phyloP scores from a whole-genome alignment of 2,113 vertebrate genomes.

The Actenoides hombroni region DNA sequence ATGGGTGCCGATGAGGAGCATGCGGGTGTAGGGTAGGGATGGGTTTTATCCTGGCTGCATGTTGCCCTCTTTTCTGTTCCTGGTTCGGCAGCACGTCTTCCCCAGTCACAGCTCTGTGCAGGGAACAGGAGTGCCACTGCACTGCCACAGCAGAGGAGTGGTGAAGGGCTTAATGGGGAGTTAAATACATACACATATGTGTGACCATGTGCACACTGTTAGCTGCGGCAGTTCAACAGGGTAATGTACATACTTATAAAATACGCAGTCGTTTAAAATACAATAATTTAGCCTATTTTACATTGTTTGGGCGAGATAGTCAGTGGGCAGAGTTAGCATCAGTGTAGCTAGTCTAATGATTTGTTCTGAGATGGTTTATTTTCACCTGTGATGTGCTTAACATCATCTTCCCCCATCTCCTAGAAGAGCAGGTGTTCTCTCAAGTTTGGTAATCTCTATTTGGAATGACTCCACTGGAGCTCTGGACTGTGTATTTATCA shows the following conservation, averaged over 20 bases:
- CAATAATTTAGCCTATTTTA: not conserved
- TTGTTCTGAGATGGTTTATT: not conserved
- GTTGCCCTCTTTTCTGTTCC: not conserved
- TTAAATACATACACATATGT: not conserved
- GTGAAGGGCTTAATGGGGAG: not conserved
- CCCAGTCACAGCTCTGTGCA: not conserved
- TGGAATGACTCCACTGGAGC: not conserved
- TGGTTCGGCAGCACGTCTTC: not conserved
- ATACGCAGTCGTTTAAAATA: not conserved
- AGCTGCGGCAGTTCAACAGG: not conserved
- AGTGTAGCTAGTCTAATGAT: not conserved
- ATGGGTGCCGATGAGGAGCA: not conserved
- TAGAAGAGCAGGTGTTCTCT: not conserved
- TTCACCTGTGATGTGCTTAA: not conserved
- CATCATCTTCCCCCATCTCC: not conserved
- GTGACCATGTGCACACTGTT: not conserved
- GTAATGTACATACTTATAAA: not conserved
- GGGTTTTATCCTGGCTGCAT: not conserved
- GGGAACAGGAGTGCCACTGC: not conserved
- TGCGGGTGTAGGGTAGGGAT: accelerated
- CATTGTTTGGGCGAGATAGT: not conserved
- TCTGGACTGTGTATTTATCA: not conserved
- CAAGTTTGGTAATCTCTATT: not conserved
- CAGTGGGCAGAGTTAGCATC: not conserved
- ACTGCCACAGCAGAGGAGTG: not conserved